Evolutionary conservation across 2,113 vertebrate genomes (phyloP), one percentile per base, ranked within the genome.

Genomic region (Pagrus major): DNA sequence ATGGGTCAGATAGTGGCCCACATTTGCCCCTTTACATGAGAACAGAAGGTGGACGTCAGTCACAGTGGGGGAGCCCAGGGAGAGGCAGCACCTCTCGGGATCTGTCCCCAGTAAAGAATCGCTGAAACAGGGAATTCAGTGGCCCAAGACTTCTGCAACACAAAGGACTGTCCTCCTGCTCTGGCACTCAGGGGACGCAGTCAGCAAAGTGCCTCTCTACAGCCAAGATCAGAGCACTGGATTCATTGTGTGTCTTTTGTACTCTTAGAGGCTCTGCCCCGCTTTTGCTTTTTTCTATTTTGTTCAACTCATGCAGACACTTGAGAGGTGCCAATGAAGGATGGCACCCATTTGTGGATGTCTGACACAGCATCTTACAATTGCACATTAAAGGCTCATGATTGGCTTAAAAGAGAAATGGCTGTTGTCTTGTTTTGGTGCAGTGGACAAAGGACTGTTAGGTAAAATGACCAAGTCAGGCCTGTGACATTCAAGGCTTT

Each of bases 11-110:
- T 74, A 76, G 80, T 89, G 92, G 80, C 92, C 94, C 81, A 86
- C 87, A 92, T 94, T 93, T 77, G 64, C 80, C 79, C 89, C 83
- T 91, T 60, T 75, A 44, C 77, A 71, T 85, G 85, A 86, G 94
- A 94, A 93, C 94, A 94, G 92, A 95, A 94, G 93, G 94, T 93
- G 91, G 91, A 90, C 51, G 90, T 94, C 94, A 94, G 88, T 93
- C 89, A 89, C 91, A 83, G 86, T 29, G 56, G 91, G 86, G 70
- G 89, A 83, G 90, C 85, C 76, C 83, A 44, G 90, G 81, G 89
- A 92, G 83, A 83, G 61, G 64, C 88, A 58, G 86, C 87, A 83
- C 85, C 94, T 87, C 88, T 84, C 56, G 91, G 93, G 93, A 94
- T 84, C 91, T 91, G 93, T 93, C 94, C 93, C 91, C 68, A 49